These are phyloP conservation scores for Microtus ochrogaster DNA, from an alignment of 2,113 vertebrate genomes.

Conservation along the genomic window DNA sequence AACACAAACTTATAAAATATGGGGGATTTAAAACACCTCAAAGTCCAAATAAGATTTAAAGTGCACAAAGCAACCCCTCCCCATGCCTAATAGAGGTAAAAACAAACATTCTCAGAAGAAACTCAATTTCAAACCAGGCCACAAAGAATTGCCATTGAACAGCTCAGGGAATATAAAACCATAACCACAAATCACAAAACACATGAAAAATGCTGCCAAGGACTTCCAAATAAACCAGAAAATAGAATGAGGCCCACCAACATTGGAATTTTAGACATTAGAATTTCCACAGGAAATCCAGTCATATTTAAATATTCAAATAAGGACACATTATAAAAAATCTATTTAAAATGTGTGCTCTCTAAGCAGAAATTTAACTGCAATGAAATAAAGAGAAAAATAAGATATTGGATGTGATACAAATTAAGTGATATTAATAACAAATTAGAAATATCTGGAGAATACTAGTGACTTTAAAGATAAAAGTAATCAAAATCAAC, in stretches of 20 bases:
- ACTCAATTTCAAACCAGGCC: constrained; percentile 4
- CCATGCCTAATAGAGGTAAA: background rate
- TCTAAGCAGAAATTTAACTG: background rate
- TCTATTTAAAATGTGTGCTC: background rate
- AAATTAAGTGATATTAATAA: background rate
- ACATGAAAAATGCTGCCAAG: background rate
- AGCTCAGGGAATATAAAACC: background rate
- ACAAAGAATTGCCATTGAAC: background rate
- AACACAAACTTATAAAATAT: background rate
- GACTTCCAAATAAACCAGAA: background rate
- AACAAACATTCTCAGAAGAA: background rate
- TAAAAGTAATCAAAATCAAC: background rate
- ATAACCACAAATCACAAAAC: constrained; percentile 39
- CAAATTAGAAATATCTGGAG: background rate
- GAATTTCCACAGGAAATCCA: background rate
- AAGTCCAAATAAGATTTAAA: constrained; percentile 16
- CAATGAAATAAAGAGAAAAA: background rate
- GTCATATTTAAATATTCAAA: background rate
- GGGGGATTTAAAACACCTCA: background rate
- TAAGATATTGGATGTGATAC: background rate
- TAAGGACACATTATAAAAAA: background rate
- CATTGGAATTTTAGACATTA: background rate
- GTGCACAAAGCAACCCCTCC: background rate
- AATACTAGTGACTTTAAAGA: background rate
- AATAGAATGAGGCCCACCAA: background rate